Evolutionary conservation across 2,113 vertebrate species (phyloP), one percentile per base, ranked within the genome.

Genomic region (Andinoacara biseriatus): DNA sequence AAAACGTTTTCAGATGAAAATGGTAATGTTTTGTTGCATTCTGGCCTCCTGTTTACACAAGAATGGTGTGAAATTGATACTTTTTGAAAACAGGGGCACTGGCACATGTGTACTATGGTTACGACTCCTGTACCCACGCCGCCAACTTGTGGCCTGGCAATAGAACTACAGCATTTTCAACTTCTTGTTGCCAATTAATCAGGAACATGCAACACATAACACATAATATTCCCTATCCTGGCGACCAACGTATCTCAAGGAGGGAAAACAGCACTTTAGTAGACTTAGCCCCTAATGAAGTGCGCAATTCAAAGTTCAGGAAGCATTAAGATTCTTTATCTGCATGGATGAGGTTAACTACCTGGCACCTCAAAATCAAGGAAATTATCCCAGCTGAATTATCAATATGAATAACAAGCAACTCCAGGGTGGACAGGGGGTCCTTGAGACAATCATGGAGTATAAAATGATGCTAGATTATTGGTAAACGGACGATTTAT

Each of bases 261-360:
- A 46, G 40, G 22, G 2, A 43, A 43, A 0, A 11, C 26, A 0
- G 18, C 15, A 9, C 0, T 46, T 15, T 26, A 1, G 43, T 0
- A 40, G 38, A 40, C 38, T 40, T 11, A 11, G 38, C 38, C 10
- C 3, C 38, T 40, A 40, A 40, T 38, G 38, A 67, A 67, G 63
- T 46, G 14, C 15, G 26, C 6, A 26, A 67, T 18, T 67, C 22
- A 69, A 69, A 38, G 40, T 46, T 26, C 63, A 67, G 63, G 24
- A 26, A 67, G 22, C 18, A 26, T 18, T 10, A 67, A 67, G 49
- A 29, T 2, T 69, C 15, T 29, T 52, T 29, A 52, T 69, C 43
- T 31, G 43, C 24, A 52, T 31, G 49, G 65, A 72, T 52, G 65
- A 52, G 65, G 65, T 29, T 69, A 31, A 0, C 40, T 2, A 20